Evolutionary conservation across 2,113 vertebrate species (phyloP), one percentile per base, ranked within the genome.

Genomic region (Meriones unguiculatus): DNA sequence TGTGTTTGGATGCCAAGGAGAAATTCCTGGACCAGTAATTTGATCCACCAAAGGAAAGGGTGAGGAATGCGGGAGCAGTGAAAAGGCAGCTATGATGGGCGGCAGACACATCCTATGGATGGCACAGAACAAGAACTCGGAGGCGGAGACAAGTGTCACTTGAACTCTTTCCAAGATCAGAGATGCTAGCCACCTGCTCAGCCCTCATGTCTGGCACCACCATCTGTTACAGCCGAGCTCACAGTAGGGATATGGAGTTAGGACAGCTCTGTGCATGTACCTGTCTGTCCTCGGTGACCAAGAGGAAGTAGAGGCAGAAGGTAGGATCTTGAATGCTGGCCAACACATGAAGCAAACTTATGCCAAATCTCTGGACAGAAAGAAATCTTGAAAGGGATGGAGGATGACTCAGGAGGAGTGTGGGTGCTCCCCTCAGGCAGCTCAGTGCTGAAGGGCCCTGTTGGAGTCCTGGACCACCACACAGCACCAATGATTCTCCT

Each of bases 181-280:
- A 70, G 81, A 17, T 17, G 11, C 41, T 50, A 77, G 89, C n/a
- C 84, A 65, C 67, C 82, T 84, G 0, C 73, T 95, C 54, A 50
- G 73, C n/a, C 13, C 57, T 95, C 38, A 32, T 86, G 57, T 94
- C 86, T 89, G 77, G 54, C 54, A 93, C 73, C 64, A 50, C 87
- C 77, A 25, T 69, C 89, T 93, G 32, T 91, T 41, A 30, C 52
- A 94, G 67, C 54, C 82, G 89, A 22, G 73, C 7, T 69, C 22
- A 18, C 82, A 41, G 24, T n/a, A 73, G 35, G 35, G 87, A 13
- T 67, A 88, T 18, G 54, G n/a, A 18, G 93, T 87, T 73, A 86
- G 65, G n/a, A 1, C 54, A 41, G 52, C 25, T 54, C 32, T 73
- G 13, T 3, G 3, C 54, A 15, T 32, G 20, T 13, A 62, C 24